Base-by-base conservation (phyloP, 2,113 vertebrate genomes). In the Podarcis cretensis region DNA sequence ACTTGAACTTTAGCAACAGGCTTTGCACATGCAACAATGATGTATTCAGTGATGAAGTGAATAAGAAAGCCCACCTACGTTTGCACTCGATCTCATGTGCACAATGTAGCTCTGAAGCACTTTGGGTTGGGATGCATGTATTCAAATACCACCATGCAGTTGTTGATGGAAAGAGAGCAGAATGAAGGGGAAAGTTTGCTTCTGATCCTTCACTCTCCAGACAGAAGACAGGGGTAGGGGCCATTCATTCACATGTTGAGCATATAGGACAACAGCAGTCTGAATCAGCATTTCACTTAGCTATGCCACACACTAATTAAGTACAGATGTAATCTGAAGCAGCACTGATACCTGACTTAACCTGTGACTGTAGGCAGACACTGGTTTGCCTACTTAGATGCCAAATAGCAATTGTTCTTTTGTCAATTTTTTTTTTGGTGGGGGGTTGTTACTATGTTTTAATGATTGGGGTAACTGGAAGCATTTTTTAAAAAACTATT, bases 161-260 rank as follows among this genome's bases (percentile, higher is more conserved):
- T 92, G 87, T 96, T 95, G 94, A 89, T 91, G 91, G 59, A 12
- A 69, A 69, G 13, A 69, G 25, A 35, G 57, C 48, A 54, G 27
- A 40, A 63, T 65, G 65, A 43, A 48, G 68, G 40, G 27, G 20
- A 57, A 7, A 54, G 18, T 27, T 66, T 81, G 3, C 18, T 30
- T 65, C 40, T 71, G 27, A 83, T 43, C 8, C 32, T 27, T 69
- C 37, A 48, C 69, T n/a, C 66, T 71, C 2, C 27, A 37, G 20
- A 76, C 18, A 8, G 12, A n/a, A 54, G 30, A 73, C 37, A 71
- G 27, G 40, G 12, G 5, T 21, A 5, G 8, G 66, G 16, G 16
- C 6, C 21, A 18, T 48, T 23, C 43, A 63, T 63, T 63, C 59
- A 35, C 6, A 25, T 59, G 23, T 59, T 10, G 68, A 30, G 12